Evolutionary conservation across 2,888 invertebrate genomes (phyloP), one percentile per base, ranked within the genome.

Genomic region (Sthenelais limicola): DNA sequence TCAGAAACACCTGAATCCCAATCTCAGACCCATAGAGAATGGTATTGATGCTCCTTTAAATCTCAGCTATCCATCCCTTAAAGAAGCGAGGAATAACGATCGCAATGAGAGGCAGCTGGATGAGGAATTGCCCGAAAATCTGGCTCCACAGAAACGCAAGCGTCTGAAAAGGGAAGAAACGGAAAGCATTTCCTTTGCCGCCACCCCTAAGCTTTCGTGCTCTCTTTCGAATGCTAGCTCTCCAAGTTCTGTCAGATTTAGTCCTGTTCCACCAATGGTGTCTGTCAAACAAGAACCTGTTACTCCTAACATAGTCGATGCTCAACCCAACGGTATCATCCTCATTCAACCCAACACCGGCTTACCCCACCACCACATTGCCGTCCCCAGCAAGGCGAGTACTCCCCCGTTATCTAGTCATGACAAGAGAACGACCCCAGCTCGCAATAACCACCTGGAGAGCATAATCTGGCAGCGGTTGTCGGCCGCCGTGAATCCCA

Each of bases 131-230:
- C 32, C 33, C 24, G 38, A 38, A 58, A 38, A 58, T 38, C 33
- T 58, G 3, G 38, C 58, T 7, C 58, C 58, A 3, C 58, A 58
- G 32, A 58, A 58, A n/a, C 58, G 58, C 33, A 58, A 58, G 58
- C 58, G 58, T 3, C 15, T 21, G n/a, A 38, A 58, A 33, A 58
- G 58, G 9, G 32, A 38, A 21, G 58, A 58, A 12, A 58, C 32
- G 3, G 58, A 58, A 12, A 58, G 58, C 24, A 35, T 33, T 33
- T 12, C 5, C 28, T 4, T 58, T 3, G 33, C 58, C 2, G 33
- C n/a, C 18, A 35, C 58, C 3, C 21, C 35, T 3, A 58, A 58
- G 35, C 58, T 33, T n/a, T 24, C 58, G 5, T 58, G 35, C 58
- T 58, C 58, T 33, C n/a, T 35, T n/a, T 58, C 58, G n/a, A 54